Base-by-base conservation (phyloP, 2,888 invertebrate genomes). In the Fragum sueziense region DNA sequence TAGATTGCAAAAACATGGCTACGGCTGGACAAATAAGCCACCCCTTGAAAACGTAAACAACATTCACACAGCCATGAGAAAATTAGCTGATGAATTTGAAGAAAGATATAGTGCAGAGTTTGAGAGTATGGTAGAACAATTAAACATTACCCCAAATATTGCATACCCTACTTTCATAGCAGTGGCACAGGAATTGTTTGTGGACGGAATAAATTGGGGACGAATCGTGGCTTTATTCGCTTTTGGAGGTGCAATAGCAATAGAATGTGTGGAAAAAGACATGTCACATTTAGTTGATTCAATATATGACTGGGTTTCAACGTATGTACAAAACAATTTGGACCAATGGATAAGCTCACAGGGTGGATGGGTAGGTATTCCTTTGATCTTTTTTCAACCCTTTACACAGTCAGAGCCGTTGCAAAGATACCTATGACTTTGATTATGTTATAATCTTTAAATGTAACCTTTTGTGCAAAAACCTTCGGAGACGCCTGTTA, bases 21-120 rank as follows among this genome's bases (percentile, higher is more conserved):
- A 93, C 94, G 94, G 54, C 93, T 95, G 69, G 95, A 94, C 51
- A 94, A 95, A 86, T 93, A 94, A 84, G 77, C 91, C 88, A 82
- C 89, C 83, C 80, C 88, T 86, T 51, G 87, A 86, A 70, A 79
- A 80, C 29, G 85, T 86, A 31, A 87, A 83, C 47, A 84, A 86
- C 74, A 81, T 89, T 31, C 86, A 89, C 70, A 72, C 74, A 41
- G 87, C 88, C 17, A 89, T 92, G 88, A 79, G 92, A 76, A 85
- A 84, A 1, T 84, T 93, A 54, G 92, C 91, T 3, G 90, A 91
- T 76, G 91, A 92, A 81, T 92, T 93, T 82, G 92, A 93, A 77
- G 86, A 89, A 62, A 74, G 89, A 70, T 93, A 92, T 84, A 85
- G 84, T 31, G 85, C 86, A 52, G 90, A 90, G 70, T 93, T 93